phyloP scores from a whole-genome alignment of 2,888 invertebrate genomes.

The Linnaemya vulpina region DNA sequence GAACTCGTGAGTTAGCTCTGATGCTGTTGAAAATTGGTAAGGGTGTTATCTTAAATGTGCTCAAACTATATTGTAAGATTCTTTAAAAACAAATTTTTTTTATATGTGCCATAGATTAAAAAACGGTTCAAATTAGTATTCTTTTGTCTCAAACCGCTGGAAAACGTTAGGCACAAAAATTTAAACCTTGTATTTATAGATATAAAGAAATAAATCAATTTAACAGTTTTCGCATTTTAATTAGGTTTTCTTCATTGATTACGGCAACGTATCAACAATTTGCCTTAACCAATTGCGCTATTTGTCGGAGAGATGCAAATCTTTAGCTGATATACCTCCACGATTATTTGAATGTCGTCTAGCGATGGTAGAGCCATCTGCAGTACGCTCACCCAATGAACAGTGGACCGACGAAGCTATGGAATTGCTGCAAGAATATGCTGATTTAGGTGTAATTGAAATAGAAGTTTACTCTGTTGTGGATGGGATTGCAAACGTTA shows the following conservation, averaged over 20 bases:
- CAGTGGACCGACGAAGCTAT: conserved; percentile 86
- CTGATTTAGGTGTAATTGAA: conserved; percentile 80
- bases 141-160: too few species aligned
- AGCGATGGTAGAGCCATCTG: conserved; percentile 88
- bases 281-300: conserved; percentile 83
- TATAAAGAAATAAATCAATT: not conserved
- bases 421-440: conserved; percentile 83
- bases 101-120: too few species aligned
- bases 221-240: conserved; percentile 58
- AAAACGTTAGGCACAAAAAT: too few species aligned
- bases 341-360: conserved; percentile 89
- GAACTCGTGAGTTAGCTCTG: too few species aligned
- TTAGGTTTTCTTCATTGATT: conserved; percentile 91
- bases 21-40: too few species aligned
- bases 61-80: too few species aligned
- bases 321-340: conserved; percentile 83
- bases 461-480: conserved; percentile 87
- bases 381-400: conserved; percentile 85
- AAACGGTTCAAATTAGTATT: too few species aligned
- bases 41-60: too few species aligned
- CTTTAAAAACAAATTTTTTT: too few species aligned
- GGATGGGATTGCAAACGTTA: conserved; percentile 88
- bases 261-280: conserved; percentile 86
- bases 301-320: conserved; percentile 76
- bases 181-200: too few species aligned